phyloP scores from a whole-genome alignment of 2,113 vertebrate species.

The Rostratula benghalensis region DNA sequence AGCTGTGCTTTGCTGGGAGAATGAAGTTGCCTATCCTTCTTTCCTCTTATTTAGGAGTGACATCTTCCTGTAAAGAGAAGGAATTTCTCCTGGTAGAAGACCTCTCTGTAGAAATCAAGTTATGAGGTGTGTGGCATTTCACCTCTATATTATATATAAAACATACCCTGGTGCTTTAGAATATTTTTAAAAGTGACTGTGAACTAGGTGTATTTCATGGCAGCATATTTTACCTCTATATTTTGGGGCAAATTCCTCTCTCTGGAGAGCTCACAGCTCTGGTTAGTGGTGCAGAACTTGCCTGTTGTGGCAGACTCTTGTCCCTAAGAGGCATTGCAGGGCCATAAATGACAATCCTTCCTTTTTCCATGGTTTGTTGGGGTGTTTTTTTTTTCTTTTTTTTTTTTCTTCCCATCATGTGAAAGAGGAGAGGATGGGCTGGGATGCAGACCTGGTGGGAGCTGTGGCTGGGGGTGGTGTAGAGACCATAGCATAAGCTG shows the following conservation, averaged over 20 bases:
- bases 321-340: conserved; percentile 31
- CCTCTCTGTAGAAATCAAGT: neutral
- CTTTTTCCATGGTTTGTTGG: neutral
- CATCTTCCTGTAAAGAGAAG: neutral
- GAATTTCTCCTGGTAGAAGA: neutral
- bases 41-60: neutral
- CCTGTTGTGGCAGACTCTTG: neutral
- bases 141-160: neutral
- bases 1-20: neutral
- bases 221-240: neutral
- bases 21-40: neutral
- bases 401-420: neutral
- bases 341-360: neutral
- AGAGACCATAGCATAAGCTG: accelerated
- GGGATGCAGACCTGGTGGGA: neutral
- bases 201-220: neutral
- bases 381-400: too few species aligned
- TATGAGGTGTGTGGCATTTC: neutral
- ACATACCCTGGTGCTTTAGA: neutral
- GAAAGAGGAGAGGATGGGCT: neutral
- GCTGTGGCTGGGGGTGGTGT: neutral
- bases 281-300: neutral
- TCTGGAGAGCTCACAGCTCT: neutral
- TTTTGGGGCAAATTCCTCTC: neutral
- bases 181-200: neutral